Base-by-base conservation (phyloP, 1,140 invertebrate species). In the Pentalonia nigronervosa region DNA sequence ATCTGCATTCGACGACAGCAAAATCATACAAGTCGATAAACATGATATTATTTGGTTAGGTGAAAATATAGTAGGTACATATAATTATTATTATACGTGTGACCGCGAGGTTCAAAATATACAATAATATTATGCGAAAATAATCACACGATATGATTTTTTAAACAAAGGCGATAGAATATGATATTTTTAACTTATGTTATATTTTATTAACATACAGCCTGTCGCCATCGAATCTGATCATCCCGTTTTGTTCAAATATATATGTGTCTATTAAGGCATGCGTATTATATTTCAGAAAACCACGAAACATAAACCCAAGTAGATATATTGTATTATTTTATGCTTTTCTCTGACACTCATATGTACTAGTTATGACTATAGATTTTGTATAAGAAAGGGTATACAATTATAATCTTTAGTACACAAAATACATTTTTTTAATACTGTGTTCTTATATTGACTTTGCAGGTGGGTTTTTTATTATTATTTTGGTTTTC, bases 241-340 rank as follows among this genome's bases (percentile, higher is more conserved):
- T 76, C 60, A 76, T 76, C 60, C n/a, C 60, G 14, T 76, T 76
- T 76, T n/a, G n/a, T n/a, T 76, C 60, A 76, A 67, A n/a, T 76
- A n/a, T 76, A n/a, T 60, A 34, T 17, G 17, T 67, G 17, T 30
- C 6, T 7, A 0, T 11, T n/a, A 76, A 76, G 7, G 21, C 17
- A n/a, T 8, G 14, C 11, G 60, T 76, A 76, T 76, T n/a, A 76
- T 14, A 76, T 76, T 76, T 76, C 30, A 76, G 8, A 67, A 76
- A 76, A 76, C 60, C 60, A 76, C 60, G n/a, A 76, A 76, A 76
- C 17, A n/a, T n/a, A 76, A 14, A 17, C 30, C 30, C 17, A 20
- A 30, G 60, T 67, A 67, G 6, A 7, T 2, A 53, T 53, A 53
- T 53, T 53, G 21, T 53, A 21, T 25, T 11, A 67, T n/a, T n/a